Base-by-base conservation (phyloP, 2,888 invertebrate species). In the Aleiodes testaceus region DNA sequence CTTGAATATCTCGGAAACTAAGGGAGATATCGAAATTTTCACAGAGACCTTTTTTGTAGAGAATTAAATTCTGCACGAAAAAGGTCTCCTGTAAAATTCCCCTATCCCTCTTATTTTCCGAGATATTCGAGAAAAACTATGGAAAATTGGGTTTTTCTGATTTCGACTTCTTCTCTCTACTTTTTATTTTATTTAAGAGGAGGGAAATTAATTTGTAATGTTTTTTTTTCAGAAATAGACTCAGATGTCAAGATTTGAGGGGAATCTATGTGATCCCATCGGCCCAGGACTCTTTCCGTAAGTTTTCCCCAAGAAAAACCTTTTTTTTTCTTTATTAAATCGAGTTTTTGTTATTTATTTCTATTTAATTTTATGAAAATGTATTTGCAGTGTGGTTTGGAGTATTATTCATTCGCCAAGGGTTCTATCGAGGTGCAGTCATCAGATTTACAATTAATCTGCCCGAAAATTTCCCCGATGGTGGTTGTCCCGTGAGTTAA, bases 231-330 rank as follows among this genome's bases (percentile, higher is more conserved):
- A 96, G 96, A 87, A 93, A 95, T 87, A 93, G 95, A 91, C 88
- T 96, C 77, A 93, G 93, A 84, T 93, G 93, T 66, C 95, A 97
- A 88, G 94, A 94, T 85, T 88, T 97, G 78, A 93, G 93, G 81
- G 97, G 97, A 64, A 91, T 97, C 72, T 98, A 97, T 89, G 95
- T 97, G 16, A 95, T 98, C 87, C 98, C 98, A 70, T 96, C 97
- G 59, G 93, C 93, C 82, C 92, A 93, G 82, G 94, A 93, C 84
- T 93, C 95, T 66, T 91, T 95, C 82, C 84, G 96, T 96, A 90
- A 92, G 93, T 91, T 49, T 52, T 4, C 44, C 20, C 11, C n/a
- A 66, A 14, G 4, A 30, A 49, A 26, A 7, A 2, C 18, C 26
- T 22, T 16, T 36, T 6, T 52, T 22, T 4, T 47, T 14, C 2